Evolutionary conservation across 2,797 vertebrate genomes (phyloP).

Genomic region (Allenopithecus nigroviridis): DNA sequence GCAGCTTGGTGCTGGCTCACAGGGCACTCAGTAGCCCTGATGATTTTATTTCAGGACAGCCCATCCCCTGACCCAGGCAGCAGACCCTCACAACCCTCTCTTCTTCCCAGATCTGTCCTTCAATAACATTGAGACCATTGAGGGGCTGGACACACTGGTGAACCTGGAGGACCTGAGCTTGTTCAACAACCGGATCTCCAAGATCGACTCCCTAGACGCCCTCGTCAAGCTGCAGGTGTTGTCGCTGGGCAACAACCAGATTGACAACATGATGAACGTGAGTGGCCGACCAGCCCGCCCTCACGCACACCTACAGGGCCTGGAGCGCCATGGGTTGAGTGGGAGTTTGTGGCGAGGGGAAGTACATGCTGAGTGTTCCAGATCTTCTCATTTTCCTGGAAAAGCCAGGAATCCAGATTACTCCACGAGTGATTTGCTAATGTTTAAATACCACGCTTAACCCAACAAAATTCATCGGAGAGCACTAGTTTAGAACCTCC

Average conservation of each 20-base stretch:
- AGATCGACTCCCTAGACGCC: constrained; percentile 90
- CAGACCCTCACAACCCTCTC: neutral
- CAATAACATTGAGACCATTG: constrained; percentile 93
- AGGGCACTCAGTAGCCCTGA: neutral
- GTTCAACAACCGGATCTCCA: constrained; percentile 91
- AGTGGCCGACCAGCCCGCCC: constrained; percentile 54
- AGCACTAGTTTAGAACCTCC: neutral
- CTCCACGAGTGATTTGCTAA: neutral
- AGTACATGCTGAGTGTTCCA: neutral
- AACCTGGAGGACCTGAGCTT: constrained; percentile 93
- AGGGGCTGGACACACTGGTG: constrained; percentile 89
- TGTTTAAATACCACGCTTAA: neutral
- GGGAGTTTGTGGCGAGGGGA: neutral
- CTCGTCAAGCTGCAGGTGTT: constrained; percentile 90
- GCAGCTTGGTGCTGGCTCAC: neutral
- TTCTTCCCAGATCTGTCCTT: constrained; percentile 92
- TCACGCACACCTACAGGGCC: too few relatives aligned
- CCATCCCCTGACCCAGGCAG: neutral
- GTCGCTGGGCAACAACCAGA: constrained; percentile 90
- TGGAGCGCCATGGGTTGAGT: rapidly evolving
- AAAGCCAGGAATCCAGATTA: neutral
- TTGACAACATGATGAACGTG: constrained; percentile 89
- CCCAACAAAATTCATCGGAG: neutral
- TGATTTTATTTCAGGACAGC: neutral
- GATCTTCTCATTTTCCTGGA: neutral